Evolutionary conservation across 2,888 invertebrate species (phyloP), one percentile per base, ranked within the genome.

Genomic region (Epirrhoe tristata): DNA sequence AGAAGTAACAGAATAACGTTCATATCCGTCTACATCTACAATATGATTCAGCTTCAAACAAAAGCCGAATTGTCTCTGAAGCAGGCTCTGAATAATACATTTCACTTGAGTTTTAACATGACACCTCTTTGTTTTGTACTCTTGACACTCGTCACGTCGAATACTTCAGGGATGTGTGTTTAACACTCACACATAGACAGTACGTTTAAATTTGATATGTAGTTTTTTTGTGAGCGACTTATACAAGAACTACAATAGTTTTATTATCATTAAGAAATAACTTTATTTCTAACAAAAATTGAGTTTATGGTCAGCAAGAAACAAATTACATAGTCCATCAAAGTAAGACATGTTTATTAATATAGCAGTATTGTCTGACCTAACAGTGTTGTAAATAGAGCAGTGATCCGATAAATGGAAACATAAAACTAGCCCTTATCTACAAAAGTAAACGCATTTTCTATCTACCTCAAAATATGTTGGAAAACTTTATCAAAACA

Each of bases 91-190:
- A 88, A 88, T 88, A 87, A 87, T 81, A 87, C 87, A 88, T 87
- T 83, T 82, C 86, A 82, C 85, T 86, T 83, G 82, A 86, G 85
- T 85, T 84, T 85, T 85, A 85, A 87, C 85, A 79, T 85, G 86
- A 85, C 86, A 86, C 85, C 84, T 84, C 85, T 86, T 86, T 86
- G 85, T 86, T 83, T 83, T 79, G 71, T 72, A 68, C 78, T 78
- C 75, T 73, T 73, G 71, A 74, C 77, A 73, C 77, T 81, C 77
- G 78, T 81, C 77, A 79, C 72, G 66, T 78, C 73, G 70, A 68
- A 64, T 67, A 66, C 75, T 73, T 72, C 58, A 61, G 71, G 71
- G 69, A 69, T 66, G 58, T 64, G 61, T 62, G 48, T n/a, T 57
- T 17, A 34, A 52, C 34, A 48, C 52, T 57, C 48, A 63, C 60